Conservation (phyloP, 2,113 vertebrate genomes). For the Corydoras maculifer region DNA sequence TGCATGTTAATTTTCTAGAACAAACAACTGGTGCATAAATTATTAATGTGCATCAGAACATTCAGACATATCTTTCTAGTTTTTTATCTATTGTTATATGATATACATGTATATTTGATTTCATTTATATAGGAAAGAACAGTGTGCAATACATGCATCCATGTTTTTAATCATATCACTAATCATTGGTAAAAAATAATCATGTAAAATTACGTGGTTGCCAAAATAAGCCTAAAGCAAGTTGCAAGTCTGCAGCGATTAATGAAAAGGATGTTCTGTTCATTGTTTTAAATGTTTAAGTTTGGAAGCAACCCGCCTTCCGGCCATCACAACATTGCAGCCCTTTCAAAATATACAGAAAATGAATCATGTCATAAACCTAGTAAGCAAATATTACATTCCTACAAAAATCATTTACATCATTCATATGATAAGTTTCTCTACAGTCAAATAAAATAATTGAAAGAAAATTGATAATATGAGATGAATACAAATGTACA, state of each 20-base stretch:
- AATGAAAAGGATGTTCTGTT: slow-evolving; percentile 16
- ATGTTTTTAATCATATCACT: slow-evolving; percentile 33
- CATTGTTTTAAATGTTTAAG: slow-evolving; percentile 45
- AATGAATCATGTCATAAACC: slow-evolving; percentile 37
- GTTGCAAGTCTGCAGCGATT: slow-evolving; percentile 4
- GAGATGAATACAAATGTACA: slow-evolving; percentile 49
- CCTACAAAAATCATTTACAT: slow-evolving; percentile 53
- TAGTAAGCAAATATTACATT: slow-evolving; percentile 39
- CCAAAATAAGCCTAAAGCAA: slow-evolving; percentile 25
- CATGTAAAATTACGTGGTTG: slow-evolving; percentile 13
- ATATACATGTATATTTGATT: too few species aligned
- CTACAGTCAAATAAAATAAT: slow-evolving; percentile 38
- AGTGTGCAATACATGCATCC: slow-evolving; percentile 22
- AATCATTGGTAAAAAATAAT: slow-evolving; percentile 22
- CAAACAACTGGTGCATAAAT: slow-evolving; percentile 46
- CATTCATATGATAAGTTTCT: slow-evolving; percentile 43
- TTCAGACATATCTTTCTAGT: too few species aligned
- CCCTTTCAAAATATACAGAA: slow-evolving; percentile 46
- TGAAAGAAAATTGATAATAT: slow-evolving; percentile 49
- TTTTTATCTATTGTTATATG: too few species aligned
- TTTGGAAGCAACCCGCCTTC: slow-evolving; percentile 2
- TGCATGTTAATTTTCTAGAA: slow-evolving; percentile 65
- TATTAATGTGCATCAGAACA: slow-evolving; percentile 39
- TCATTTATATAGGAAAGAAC: too few species aligned
- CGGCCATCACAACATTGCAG: not conserved